Percentiles rank a stretch among this genome's conserved stretches.
Conservation (phyloP, 1,140 invertebrate genomes). For the Zaprionus tsacasi region DNA sequence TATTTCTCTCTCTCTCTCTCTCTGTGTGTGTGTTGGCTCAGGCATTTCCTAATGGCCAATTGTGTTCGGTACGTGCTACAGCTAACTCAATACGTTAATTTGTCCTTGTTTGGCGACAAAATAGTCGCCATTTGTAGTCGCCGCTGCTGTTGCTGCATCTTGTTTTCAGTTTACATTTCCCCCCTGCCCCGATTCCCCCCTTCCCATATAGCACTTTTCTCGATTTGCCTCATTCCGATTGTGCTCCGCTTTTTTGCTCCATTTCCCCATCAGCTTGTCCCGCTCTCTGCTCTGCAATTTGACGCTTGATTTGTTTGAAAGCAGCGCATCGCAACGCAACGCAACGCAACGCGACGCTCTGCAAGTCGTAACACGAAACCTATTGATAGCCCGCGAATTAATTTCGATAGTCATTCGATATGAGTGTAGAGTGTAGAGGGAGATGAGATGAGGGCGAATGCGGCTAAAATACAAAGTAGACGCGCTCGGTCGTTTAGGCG, state of each 20-base stretch:
- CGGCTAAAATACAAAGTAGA: constrained; percentile 1
- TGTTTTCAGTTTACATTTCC: constrained; percentile 37
- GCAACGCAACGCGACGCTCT: not conserved
- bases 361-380: constrained; percentile 2
- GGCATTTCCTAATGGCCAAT: constrained; percentile 56
- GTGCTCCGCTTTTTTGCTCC: not conserved
- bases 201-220: not conserved
- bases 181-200: not conserved
- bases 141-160: constrained; percentile 29
- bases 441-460: not conserved
- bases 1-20: not conserved
- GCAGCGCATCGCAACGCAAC: too few species aligned
- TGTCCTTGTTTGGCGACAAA: constrained; percentile 58
- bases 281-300: constrained; percentile 10
- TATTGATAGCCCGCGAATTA: constrained; percentile 8
- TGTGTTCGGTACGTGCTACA: constrained; percentile 51
- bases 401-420: constrained; percentile 11
- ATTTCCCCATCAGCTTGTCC: not conserved
- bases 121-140: constrained; percentile 48
- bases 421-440: too few species aligned
- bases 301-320: constrained; percentile 35
- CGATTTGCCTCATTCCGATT: not conserved
- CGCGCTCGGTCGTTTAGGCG: not conserved
- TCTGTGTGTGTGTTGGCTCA: constrained; percentile 28
- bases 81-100: constrained; percentile 60